Base-by-base conservation (phyloP, 2,888 invertebrate genomes). In the Eudasyphora cyanicolor region DNA sequence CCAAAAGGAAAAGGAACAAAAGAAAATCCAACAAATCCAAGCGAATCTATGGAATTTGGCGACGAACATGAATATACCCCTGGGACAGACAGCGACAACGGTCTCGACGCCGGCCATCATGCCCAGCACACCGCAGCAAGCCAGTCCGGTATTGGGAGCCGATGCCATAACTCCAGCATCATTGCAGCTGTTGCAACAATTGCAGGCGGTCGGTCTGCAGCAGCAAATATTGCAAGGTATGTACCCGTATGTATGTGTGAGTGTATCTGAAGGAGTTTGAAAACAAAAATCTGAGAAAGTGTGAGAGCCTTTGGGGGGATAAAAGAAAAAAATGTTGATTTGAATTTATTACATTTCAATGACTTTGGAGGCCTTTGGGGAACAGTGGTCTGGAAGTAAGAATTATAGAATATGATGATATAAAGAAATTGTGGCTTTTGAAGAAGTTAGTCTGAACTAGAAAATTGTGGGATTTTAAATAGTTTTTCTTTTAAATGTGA, bases 1-100 rank as follows among this genome's bases (percentile, higher is more conserved):
- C 84, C 99, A 99, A 92, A 98, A 99, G 92, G 99, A 99, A 91
- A 99, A 99, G 92, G 99, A 99, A 92, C 96, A 97, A 92, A 99
- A 99, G 93, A 96, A 98, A 90, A 94, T 98, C 89, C 98, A 98
- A 90, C 98, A 98, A 91, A 96, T 98, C 94, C 98, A 97, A 91
- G 96, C 98, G 81, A 98, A 96, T 93, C 94, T 98, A 51, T 98
- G 98, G 97, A 97, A 96, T 88, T 94, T 97, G 88, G 95, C 95
- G 89, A 94, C 94, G 85, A 92, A 92, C 84, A 92, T 92, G 38
- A 92, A 92, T 87, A 92, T 92, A 85, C 92, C 92, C 10, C 92
- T 95, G 87, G 93, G 92, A 89, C 89, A 93, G 91, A 89, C 92
- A 89, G 89, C 94, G 90, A 91, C 93, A 91, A 88, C 92, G 91